phyloP scores from a whole-genome alignment of 1,140 invertebrate species.

The Steinernema feltiae region DNA sequence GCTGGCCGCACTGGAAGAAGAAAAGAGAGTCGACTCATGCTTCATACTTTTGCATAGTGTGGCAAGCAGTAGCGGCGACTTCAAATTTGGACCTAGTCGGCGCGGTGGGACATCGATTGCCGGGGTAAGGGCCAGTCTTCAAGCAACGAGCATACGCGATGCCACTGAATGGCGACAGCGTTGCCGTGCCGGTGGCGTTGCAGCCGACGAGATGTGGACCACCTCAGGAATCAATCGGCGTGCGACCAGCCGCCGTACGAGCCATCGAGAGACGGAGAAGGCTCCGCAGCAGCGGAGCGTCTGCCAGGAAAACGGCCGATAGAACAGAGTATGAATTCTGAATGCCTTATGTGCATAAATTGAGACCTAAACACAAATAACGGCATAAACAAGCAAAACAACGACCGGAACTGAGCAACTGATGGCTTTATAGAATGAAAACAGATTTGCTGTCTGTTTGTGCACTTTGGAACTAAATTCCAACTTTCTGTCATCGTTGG shows the following conservation, averaged over 20 bases:
- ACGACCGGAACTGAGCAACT: no score
- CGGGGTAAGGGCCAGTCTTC: background rate
- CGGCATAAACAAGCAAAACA: background rate
- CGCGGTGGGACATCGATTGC: background rate
- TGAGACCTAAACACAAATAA: background rate
- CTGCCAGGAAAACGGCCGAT: background rate
- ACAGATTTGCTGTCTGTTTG: no score
- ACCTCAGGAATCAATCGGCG: slow-evolving; percentile 10
- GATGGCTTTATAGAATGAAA: no score
- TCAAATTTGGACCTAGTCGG: background rate
- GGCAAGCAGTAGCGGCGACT: background rate
- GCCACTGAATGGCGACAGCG: background rate
- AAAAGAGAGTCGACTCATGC: slow-evolving; percentile 15
- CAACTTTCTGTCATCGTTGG: no score
- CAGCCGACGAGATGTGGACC: background rate
- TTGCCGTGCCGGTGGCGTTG: background rate
- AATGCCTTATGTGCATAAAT: slow-evolving; percentile 5
- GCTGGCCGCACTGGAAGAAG: background rate
- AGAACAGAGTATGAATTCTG: background rate
- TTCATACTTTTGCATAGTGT: slow-evolving; percentile 13
- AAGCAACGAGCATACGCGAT: background rate
- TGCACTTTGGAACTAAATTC: no score
- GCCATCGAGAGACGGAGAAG: background rate
- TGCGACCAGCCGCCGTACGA: background rate
- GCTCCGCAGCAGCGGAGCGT: background rate